Conservation (phyloP, 1,140 invertebrate species). For the Pseudomyrmex dendroicus region DNA sequence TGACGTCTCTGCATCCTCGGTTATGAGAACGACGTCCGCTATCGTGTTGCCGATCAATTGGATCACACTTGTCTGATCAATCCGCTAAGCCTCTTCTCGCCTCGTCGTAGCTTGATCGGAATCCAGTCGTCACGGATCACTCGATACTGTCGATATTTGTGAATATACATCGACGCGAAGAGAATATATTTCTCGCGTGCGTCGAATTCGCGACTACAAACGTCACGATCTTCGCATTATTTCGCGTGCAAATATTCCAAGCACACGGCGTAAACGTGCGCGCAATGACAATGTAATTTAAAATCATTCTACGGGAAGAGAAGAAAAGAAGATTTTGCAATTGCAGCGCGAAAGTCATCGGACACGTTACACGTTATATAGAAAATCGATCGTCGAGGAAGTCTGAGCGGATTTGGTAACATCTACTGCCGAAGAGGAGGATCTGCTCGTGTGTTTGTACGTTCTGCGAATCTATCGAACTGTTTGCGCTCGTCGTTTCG, state of each 20-base stretch:
- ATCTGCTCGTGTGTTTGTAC: slow-evolving; percentile 12
- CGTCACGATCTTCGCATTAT: too few relatives aligned
- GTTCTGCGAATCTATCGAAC: slow-evolving; percentile 45
- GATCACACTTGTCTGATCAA: slow-evolving; percentile 45
- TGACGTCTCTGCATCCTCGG: not conserved
- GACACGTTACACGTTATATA: too few relatives aligned
- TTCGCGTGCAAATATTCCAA: too few relatives aligned
- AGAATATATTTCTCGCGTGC: too few relatives aligned
- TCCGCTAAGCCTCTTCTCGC: slow-evolving; percentile 11
- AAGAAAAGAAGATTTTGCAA: too few relatives aligned
- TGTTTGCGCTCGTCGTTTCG: slow-evolving; percentile 29
- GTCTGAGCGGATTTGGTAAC: not conserved
- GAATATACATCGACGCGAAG: not conserved
- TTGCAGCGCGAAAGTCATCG: not conserved
- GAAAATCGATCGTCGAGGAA: slow-evolving; percentile 13
- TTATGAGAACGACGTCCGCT: slow-evolving; percentile 21
- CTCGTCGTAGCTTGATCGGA: slow-evolving; percentile 15
- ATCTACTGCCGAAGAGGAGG: not conserved
- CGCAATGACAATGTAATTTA: too few relatives aligned
- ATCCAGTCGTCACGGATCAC: slow-evolving; percentile 13
- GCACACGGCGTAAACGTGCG: too few relatives aligned
- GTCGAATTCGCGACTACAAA: too few relatives aligned
- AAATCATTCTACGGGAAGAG: too few relatives aligned
- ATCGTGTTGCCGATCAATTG: slow-evolving; percentile 1
- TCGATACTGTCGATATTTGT: slow-evolving; percentile 27